phyloP scores from a whole-genome alignment of 2,888 invertebrate species.

The Leptarthrus brevirostris region DNA sequence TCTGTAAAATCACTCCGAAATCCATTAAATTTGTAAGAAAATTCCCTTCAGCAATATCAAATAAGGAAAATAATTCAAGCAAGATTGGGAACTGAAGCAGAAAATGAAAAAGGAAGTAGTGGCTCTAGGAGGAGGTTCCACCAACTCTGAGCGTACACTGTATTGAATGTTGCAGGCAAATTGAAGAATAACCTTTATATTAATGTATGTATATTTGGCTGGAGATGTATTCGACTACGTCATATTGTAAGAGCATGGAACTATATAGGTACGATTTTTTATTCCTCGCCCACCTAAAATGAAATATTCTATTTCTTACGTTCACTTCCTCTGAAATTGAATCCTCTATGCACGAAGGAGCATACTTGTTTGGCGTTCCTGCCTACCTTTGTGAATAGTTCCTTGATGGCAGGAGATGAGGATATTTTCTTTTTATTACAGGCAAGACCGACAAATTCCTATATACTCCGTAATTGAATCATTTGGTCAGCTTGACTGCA shows the following conservation, averaged over 20 bases:
- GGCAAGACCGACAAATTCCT: background rate
- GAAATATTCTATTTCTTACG: conserved; percentile 27
- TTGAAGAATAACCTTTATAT: background rate
- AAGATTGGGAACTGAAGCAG: conserved; percentile 50
- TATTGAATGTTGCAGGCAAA: conserved; percentile 37
- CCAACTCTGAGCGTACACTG: conserved; percentile 18
- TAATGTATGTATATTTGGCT: background rate
- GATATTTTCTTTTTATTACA: conserved; percentile 26
- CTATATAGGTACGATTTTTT: too few species aligned
- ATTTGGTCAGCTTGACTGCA: conserved; percentile 21
- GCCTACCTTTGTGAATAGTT: too few species aligned
- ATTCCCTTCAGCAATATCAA: background rate
- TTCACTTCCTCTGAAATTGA: conserved; percentile 27
- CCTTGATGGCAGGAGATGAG: background rate
- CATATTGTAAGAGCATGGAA: background rate
- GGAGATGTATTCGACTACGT: background rate
- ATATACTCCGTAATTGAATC: conserved; percentile 20
- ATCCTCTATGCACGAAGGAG: background rate
- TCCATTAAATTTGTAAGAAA: conserved; percentile 5
- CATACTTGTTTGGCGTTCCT: background rate
- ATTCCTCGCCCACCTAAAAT: background rate
- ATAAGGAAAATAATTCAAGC: conserved; percentile 24
- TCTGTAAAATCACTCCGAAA: too few species aligned
- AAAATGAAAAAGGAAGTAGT: conserved; percentile 49
- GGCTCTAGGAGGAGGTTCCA: conserved; percentile 46